Evolutionary conservation across 2,888 invertebrate genomes (phyloP).

Genomic region (Drosophila quinaria): DNA sequence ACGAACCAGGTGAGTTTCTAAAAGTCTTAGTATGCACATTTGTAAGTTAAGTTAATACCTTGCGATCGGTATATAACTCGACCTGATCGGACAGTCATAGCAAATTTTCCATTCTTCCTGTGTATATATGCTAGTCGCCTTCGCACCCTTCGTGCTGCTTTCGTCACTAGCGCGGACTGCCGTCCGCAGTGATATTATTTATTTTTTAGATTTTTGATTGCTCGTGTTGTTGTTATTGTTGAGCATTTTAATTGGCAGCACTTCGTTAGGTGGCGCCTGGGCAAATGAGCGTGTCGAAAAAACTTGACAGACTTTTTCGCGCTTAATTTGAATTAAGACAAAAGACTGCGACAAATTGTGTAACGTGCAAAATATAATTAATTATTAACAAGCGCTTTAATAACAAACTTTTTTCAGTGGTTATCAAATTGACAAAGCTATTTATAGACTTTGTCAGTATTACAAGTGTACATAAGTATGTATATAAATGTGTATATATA

Average conservation of each 20-base stretch:
- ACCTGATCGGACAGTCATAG: no score
- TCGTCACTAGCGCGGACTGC: no score
- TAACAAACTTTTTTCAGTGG: background rate
- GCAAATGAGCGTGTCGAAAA: conserved; percentile 40
- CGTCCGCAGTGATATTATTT: no score
- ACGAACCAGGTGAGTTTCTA: no score
- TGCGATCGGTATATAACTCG: no score
- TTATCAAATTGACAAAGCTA: conserved; percentile 12
- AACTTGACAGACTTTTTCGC: conserved; percentile 42
- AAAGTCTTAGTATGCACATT: no score
- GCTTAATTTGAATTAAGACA: conserved; percentile 28
- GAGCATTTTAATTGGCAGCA: conserved; percentile 50
- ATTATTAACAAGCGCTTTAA: conserved; percentile 26
- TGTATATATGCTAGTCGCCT: no score
- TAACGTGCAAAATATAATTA: conserved; percentile 38
- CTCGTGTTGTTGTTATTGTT: conserved; percentile 22
- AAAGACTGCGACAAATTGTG: conserved; percentile 40
- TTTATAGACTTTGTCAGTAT: conserved; percentile 15
- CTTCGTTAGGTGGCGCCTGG: conserved; percentile 50
- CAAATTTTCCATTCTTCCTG: no score
- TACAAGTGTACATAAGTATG: background rate
- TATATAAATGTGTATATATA: background rate
- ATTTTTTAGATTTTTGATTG: background rate
- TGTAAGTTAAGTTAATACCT: no score
- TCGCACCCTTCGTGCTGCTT: no score